Base-by-base conservation (phyloP, 1,140 invertebrate genomes). In the Dendroctonus ponderosae region DNA sequence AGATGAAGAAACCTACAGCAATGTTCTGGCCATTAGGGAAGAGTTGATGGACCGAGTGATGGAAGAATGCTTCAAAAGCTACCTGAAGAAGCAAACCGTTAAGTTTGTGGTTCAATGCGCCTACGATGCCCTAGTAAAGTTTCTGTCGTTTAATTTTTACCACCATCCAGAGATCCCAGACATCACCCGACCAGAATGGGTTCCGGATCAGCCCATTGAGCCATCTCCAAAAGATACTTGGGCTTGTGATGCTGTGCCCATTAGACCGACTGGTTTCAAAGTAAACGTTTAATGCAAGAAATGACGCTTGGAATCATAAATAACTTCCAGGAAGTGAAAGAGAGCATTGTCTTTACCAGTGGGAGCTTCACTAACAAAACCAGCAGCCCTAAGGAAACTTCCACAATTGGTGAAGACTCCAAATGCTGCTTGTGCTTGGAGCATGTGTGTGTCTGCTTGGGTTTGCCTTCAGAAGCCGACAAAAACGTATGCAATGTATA, bases 151-250 rank as follows among this genome's bases (percentile, higher is more conserved):
- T 6, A 48, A 61, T 9, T 67, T 52, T 43, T 67, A 67, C 38
- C 49, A 67, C 48, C 65, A 67, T 39, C 42, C 49, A 11, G 54
- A 44, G 8, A 12, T 40, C 14, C 65, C 65, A 6, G 56, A 67
- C 38, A 48, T 41, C 6, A 54, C 7, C 14, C 15, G 15, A 15
- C 7, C 58, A 6, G 41, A 37, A 37, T 67, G 65, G 65, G 57
- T 12, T 39, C 51, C 65, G 8, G 65, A 67, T 49, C 4, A 11
- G 7, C 65, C 57, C 5, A 46, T 67, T 11, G 26, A 61, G 49
- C 65, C 65, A 14, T 67, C 65, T 14, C 65, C 65, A 11, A 67
- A 67, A 54, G 65, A 67, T 43, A 61, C 65, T 37, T 67, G 65
- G 65, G 57, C 65, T 37, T 9, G 5, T 40, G 40, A 41, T 54